phyloP scores from a whole-genome alignment of 2,888 invertebrate species.

The Apodemia mormo region DNA sequence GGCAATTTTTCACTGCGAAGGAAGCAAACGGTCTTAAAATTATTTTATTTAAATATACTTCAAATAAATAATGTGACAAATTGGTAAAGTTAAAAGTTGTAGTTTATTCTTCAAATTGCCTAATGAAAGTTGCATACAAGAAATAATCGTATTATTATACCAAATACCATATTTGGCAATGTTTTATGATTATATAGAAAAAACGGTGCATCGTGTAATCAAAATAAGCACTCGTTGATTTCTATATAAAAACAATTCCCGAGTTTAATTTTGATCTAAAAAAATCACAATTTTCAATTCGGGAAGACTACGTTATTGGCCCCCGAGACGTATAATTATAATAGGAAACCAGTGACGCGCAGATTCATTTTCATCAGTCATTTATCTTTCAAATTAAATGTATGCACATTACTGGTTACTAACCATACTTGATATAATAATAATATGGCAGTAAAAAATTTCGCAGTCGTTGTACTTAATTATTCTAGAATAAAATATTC shows the following conservation, averaged over 20 bases:
- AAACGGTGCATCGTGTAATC: not conserved
- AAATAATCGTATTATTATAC: not conserved
- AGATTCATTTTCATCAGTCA: conserved; percentile 26
- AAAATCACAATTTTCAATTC: conserved; percentile 42
- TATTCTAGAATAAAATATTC: conserved; percentile 39
- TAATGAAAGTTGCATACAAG: not conserved
- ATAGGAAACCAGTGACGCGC: conserved; percentile 20
- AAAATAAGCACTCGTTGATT: not conserved
- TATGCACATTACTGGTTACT: conserved; percentile 28
- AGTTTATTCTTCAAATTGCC: not conserved
- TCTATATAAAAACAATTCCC: conserved; percentile 23
- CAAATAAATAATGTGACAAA: not conserved
- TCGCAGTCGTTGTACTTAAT: conserved; percentile 50
- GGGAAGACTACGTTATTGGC: conserved; percentile 64
- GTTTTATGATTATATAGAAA: not conserved
- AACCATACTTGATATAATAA: conserved; percentile 22
- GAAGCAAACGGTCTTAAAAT: not conserved
- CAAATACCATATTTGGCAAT: not conserved
- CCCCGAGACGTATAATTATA: conserved; percentile 49
- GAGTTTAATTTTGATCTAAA: conserved; percentile 31
- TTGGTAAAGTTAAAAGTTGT: not conserved
- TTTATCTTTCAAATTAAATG: conserved; percentile 32
- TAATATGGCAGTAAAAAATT: conserved; percentile 47
- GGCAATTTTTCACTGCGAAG: not conserved
- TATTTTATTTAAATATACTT: not conserved